Evolutionary conservation across 2,797 vertebrate genomes (phyloP), one percentile per base, ranked within the genome.

Genomic region (Anas bahamensis): DNA sequence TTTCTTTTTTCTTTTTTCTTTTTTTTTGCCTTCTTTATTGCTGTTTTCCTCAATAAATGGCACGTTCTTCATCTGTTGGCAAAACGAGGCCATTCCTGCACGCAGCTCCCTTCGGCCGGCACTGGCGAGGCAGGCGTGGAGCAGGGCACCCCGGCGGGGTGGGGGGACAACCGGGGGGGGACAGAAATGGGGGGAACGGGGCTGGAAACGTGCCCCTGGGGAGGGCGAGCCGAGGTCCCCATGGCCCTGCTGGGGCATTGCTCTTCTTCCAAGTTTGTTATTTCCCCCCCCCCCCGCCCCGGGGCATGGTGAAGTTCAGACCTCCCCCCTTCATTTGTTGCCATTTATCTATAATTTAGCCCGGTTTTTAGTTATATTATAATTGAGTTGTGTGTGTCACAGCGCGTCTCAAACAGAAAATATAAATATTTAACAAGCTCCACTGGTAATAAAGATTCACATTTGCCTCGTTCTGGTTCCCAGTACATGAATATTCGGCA

Each of bases 371-470:
- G 89, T 92, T 95, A 84, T 87, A 90, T 94, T 94, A 73, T 95
- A 92, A 96, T 94, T 91, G 93, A 87, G 91, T 95, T 97, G 88
- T 89, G 79, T 91, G 88, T 97, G 95, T 93, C 95, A 88, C 88
- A 94, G 93, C 52, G 0, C 91, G 88, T 89, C 94, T 95, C 83
- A 95, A 96, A 88, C 90, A 95, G 92, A 95, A 97, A 95, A 96
- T 91, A 96, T 93, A 96, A 97, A 94, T 97, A 97, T 95, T 97
- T 97, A 97, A 96, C 95, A 93, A 83, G 76, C 91, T 96, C 64
- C 76, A 89, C 83, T 96, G 88, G 92, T 97, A 97, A 97, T 97
- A 89, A 97, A 94, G 90, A 91, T 90, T 97, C 94, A 80, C 90
- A 92, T 95, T 96, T 92, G 85, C 91, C 94, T 96, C 95, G 2